A percentile compares a stretch with the other conserved stretches of the same genome.
Evolutionary conservation across 2,888 invertebrate species (phyloP).

Genomic region (Drosophila phalerata): DNA sequence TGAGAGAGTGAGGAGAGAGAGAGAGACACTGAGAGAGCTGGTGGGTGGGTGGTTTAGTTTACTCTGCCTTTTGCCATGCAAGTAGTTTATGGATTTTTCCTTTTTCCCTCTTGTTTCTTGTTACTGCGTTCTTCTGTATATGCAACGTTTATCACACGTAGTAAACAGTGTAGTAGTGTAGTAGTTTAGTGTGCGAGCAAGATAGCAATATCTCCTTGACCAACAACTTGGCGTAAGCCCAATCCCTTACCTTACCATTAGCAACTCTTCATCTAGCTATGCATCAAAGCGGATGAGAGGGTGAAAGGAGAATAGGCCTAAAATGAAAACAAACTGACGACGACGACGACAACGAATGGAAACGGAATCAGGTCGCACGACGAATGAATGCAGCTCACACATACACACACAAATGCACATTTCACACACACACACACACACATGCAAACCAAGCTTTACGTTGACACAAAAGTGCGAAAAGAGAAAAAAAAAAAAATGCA

Average conservation of each 20-base stretch:
- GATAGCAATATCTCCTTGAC: conserved; percentile 45
- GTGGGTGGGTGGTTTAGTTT: background rate
- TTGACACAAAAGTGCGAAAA: conserved; percentile 60
- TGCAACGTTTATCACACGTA: conserved; percentile 66
- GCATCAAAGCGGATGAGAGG: background rate
- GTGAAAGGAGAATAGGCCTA: conserved; percentile 40
- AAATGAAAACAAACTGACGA: conserved; percentile 57
- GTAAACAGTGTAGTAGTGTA: conserved; percentile 76
- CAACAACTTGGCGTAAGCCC: conserved; percentile 38
- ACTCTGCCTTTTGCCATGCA: conserved; percentile 30
- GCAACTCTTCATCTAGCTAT: background rate
- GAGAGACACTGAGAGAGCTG: background rate
- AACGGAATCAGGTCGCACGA: conserved; percentile 68
- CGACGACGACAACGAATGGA: conserved; percentile 48
- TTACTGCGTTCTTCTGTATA: conserved; percentile 3
- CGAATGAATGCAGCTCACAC: conserved; percentile 56
- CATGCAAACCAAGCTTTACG: conserved; percentile 39
- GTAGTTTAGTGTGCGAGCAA: conserved; percentile 59
- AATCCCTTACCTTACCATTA: background rate
- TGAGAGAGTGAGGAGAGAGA: conserved; percentile 1
- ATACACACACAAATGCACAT: conserved; percentile 18
- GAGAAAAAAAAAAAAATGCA: conserved; percentile 43
- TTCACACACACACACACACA: conserved; percentile 1
- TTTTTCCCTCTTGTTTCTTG: background rate
- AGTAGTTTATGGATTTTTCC: conserved; percentile 78